These are phyloP conservation scores for Crossaster papposus DNA, from an alignment of 53 echinoderm and acorn worm genomes.

Conservation along the genomic window DNA sequence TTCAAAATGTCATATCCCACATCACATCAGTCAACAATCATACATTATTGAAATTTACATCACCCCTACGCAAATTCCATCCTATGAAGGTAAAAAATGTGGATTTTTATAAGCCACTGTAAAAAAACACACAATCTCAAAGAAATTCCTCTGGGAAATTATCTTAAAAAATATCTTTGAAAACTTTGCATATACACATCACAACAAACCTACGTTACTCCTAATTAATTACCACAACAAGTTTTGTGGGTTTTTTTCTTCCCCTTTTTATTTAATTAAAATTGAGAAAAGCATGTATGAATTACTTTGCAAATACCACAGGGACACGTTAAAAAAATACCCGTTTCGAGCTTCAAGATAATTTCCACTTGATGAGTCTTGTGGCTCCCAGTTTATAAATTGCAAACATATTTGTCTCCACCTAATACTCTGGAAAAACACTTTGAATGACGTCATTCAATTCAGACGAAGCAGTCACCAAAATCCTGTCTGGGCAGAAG, in stretches of 20 bases:
- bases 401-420: conserved; percentile 25
- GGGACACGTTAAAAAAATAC: neutral
- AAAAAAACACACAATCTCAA: neutral
- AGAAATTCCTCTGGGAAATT: neutral
- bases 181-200: neutral
- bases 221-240: neutral
- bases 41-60: too few relatives aligned
- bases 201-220: neutral
- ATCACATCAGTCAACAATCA: too few relatives aligned
- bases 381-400: conserved; percentile 1
- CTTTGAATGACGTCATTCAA: neutral
- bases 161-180: neutral
- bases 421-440: conserved; percentile 9
- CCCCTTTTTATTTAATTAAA: neutral
- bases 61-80: too few relatives aligned
- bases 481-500: neutral
- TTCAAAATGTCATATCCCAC: too few relatives aligned
- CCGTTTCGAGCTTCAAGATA: neutral
- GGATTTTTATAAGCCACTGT: too few relatives aligned
- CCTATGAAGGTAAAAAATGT: too few relatives aligned
- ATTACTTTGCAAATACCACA: neutral
- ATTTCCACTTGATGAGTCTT: neutral
- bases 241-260: neutral
- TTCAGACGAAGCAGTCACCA: neutral
- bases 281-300: neutral